Base-by-base conservation (phyloP, 2,888 invertebrate genomes). In the Noctua comes region DNA sequence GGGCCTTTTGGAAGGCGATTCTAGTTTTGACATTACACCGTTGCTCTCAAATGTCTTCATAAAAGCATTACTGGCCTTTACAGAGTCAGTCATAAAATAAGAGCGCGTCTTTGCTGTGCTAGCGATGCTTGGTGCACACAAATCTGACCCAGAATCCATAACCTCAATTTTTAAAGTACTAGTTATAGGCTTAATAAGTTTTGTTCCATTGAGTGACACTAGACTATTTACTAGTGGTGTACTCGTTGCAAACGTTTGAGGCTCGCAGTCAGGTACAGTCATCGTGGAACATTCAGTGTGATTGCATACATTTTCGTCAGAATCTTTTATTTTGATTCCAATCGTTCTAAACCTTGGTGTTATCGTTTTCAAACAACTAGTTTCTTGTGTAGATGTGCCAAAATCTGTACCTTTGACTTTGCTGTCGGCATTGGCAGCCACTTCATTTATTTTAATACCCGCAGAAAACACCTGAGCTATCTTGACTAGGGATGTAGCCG, bases 261-360 rank as follows among this genome's bases (percentile, higher is more conserved):
- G 43, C 27, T 59, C n/a, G 5, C 36, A 21, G 0, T 80, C 31
- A 27, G 76, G 73, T 71, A 83, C 73, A 68, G 87, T 91, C 81
- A 89, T 89, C 24, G 90, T 91, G 31, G 80, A 86, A 80, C 76
- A 84, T 68, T 93, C 90, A 2, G 77, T 46, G 69, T 79, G 51
- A 79, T 46, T 65, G 59, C 36, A 72, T 68, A 89, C 46, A 79
- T 84, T 83, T 16, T 86, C 85, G 24, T 91, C 88, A 5, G 94
- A 94, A 91, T 94, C 93, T 87, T 92, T 93, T 72, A 93, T 92
- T 87, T 87, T 86, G 72, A 95, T 94, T 48, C 94, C 93, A 74
- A 89, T 78, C 8, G 90, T 88, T 83, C 84, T 93, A 24, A 84
- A 72, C 81, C 89, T 90, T 48, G 92, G 89, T 64, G 82, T 79